Evolutionary conservation across 2,113 vertebrate species (phyloP), one percentile per base, ranked within the genome.

Genomic region (Perca fluviatilis): DNA sequence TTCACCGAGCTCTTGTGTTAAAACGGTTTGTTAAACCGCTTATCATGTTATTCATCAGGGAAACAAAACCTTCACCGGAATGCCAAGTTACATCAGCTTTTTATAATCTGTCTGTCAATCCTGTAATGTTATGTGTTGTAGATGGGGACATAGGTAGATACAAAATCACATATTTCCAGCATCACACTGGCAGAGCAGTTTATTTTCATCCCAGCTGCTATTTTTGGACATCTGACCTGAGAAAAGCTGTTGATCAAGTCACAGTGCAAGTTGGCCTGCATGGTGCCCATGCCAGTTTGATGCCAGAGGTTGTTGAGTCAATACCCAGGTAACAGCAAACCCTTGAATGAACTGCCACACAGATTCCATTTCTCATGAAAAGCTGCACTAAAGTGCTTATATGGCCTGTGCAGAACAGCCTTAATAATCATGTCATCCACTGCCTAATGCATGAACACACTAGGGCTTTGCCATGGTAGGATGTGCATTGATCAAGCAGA

Each of bases 21-120:
- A 23, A 77, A 58, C 70, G 11, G 62, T 19, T 69, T 77, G 76
- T 74, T 85, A 76, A 87, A 84, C 79, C 76, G 65, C 78, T 86
- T 83, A 79, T 85, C 75, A 40, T 60, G 56, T 75, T 68, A 80
- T 85, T 86, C 67, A 83, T 68, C 49, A 76, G 30, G 66, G 71
- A 84, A 86, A 64, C 18, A 25, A 21, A n/a, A 36, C 53, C 62
- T 62, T 43, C 30, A 25, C 46, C 18, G 5, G 69, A 12, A 77
- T 60, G 77, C 6, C 72, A 77, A 72, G 53, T 86, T 64, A 53
- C 74, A 90, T 82, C 62, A 84, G 33, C 50, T 68, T 78, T 70
- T 80, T 40, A 58, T 83, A 85, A 89, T 88, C 76, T 82, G 84
- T 60, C 84, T 82, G 84, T 60, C 84, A 64, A 33, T 79, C 54